phyloP scores from a whole-genome alignment of 2,113 vertebrate species.

The Periophthalmus modestus region DNA sequence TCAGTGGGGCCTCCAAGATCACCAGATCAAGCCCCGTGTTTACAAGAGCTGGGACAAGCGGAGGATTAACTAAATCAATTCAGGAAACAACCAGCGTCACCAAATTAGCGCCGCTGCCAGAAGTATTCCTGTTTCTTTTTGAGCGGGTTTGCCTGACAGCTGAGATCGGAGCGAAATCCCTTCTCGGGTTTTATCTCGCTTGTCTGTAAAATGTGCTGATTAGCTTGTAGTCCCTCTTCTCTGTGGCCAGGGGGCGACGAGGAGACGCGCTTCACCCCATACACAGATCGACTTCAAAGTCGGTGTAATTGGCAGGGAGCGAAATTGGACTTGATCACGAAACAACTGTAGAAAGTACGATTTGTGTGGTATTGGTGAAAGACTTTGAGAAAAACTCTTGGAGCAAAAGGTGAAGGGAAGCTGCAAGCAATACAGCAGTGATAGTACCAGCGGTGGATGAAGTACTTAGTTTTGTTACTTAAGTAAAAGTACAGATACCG shows the following conservation, averaged over 20 bases:
- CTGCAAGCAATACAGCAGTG: constrained; percentile 26
- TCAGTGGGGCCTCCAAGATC: constrained; percentile 65
- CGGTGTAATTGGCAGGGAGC: constrained; percentile 57
- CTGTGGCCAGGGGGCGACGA: constrained; percentile 49
- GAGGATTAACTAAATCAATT: constrained; percentile 77
- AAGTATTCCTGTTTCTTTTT: constrained; percentile 60
- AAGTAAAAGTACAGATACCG: too few relatives aligned
- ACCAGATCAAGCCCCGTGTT: constrained; percentile 65
- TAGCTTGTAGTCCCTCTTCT: constrained; percentile 58
- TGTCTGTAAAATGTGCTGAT: constrained; percentile 60
- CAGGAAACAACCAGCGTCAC: constrained; percentile 73
- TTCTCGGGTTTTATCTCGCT: constrained; percentile 45
- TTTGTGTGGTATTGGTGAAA: constrained; percentile 10
- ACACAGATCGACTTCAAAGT: constrained; percentile 63
- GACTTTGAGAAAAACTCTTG: constrained; percentile 35
- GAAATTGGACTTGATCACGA: constrained; percentile 45
- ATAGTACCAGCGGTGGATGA: background rate
- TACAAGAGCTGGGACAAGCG: constrained; percentile 68
- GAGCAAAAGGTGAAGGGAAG: constrained; percentile 43
- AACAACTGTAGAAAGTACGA: constrained; percentile 39
- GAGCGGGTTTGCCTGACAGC: constrained; percentile 55
- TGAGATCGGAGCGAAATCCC: constrained; percentile 58
- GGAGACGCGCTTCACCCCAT: constrained; percentile 30
- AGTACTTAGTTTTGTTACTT: too few relatives aligned
- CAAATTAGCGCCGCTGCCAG: constrained; percentile 71